A percentile compares a stretch with the other conserved stretches of the same genome.
Evolutionary conservation across 2,797 vertebrate species (phyloP).

Genomic region (Neopelma chrysocephalum): DNA sequence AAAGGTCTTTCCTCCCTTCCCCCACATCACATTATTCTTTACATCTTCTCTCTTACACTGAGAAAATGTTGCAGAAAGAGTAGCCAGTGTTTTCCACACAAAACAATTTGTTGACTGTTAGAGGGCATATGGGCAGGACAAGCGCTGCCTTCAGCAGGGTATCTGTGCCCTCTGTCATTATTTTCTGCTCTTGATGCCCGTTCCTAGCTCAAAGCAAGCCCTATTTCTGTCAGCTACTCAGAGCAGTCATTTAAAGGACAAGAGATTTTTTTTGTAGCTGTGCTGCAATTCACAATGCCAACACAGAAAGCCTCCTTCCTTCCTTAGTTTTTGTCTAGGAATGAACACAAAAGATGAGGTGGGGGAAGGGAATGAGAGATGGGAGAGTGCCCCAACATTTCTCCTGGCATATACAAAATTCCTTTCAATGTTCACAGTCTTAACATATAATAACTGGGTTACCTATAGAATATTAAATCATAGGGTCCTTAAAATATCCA

Average conservation of each 20-base stretch:
- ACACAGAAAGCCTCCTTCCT: background rate
- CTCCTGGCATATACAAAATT: background rate
- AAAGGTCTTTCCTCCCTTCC: background rate
- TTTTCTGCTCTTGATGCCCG: background rate
- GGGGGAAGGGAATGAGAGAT: background rate
- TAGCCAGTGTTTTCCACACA: constrained; percentile 9
- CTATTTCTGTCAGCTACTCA: background rate
- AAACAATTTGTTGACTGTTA: constrained; percentile 53
- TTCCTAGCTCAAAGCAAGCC: constrained; percentile 32
- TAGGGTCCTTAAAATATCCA: background rate
- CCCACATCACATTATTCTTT: background rate
- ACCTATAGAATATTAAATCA: background rate
- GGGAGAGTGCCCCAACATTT: background rate
- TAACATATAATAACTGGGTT: background rate
- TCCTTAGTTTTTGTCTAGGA: background rate
- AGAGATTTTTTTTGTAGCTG: constrained; percentile 12
- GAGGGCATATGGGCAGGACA: constrained; percentile 38
- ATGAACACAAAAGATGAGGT: background rate
- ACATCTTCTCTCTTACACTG: constrained; percentile 17
- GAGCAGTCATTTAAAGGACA: constrained; percentile 7
- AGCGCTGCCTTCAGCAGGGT: constrained; percentile 30
- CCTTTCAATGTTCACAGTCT: background rate
- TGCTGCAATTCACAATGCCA: background rate
- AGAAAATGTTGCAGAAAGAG: constrained; percentile 16
- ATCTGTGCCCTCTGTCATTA: constrained; percentile 50